Percentiles rank a stretch among this genome's conserved stretches.
Conservation (phyloP, 1,140 invertebrate genomes). For the Micrasema minimum region DNA sequence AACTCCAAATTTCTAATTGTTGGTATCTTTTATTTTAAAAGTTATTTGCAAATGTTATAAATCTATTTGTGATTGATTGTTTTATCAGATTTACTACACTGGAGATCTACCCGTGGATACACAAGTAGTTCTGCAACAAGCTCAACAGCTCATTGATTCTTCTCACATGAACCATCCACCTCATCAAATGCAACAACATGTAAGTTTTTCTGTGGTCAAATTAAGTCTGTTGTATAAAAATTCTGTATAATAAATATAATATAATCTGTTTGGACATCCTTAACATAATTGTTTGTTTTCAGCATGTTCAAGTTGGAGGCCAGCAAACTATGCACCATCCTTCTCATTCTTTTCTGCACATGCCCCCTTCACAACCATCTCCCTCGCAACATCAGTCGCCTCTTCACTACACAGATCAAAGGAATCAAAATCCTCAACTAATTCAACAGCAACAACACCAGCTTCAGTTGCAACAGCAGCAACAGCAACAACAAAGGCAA, state of each 20-base stretch:
- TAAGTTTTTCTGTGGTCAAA: conserved; percentile 57
- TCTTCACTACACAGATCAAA: conserved; percentile 57
- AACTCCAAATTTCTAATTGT: no score
- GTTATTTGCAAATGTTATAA: no score
- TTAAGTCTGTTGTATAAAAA: neutral
- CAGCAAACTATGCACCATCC: conserved; percentile 44
- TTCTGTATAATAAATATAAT: neutral
- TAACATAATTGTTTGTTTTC: conserved; percentile 7
- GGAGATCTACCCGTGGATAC: conserved; percentile 66
- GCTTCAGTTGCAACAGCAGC: conserved; percentile 56
- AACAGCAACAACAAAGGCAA: conserved; percentile 54
- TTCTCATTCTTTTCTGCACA: conserved; percentile 43
- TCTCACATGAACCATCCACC: conserved; percentile 65
- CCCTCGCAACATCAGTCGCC: conserved; percentile 58
- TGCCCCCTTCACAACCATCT: conserved; percentile 36
- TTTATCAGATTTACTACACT: conserved; percentile 67
- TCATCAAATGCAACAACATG: conserved; percentile 65
- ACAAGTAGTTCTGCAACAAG: conserved; percentile 67
- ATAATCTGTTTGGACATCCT: neutral
- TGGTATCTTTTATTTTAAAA: no score
- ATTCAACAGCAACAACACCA: conserved; percentile 56
- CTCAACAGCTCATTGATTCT: conserved; percentile 67
- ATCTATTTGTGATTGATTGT: no score
- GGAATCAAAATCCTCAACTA: conserved; percentile 64
- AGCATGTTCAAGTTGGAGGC: conserved; percentile 44